Evolutionary conservation across 2,888 invertebrate species (phyloP).

Genomic region (Amitus sp.): DNA sequence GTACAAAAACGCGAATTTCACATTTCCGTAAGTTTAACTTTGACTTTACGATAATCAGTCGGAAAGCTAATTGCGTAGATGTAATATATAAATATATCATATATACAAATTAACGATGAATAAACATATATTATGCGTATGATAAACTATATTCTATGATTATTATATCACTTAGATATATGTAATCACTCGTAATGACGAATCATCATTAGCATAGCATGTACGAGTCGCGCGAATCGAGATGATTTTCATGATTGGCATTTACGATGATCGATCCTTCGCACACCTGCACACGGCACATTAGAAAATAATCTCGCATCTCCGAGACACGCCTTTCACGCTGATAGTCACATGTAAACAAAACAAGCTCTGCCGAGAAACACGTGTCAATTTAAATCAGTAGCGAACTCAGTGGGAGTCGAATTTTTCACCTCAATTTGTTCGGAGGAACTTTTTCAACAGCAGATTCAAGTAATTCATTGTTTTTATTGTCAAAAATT

Average conservation of each 20-base stretch:
- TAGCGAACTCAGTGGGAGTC: not conserved
- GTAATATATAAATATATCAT: constrained; percentile 52
- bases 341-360: constrained; percentile 10
- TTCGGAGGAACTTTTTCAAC: constrained; percentile 5
- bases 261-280: constrained; percentile 22
- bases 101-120: constrained; percentile 50
- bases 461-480: not conserved
- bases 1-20: not conserved
- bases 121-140: constrained; percentile 44
- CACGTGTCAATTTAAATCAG: not conserved
- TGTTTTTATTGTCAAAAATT: not conserved
- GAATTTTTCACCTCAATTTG: not conserved
- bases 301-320: constrained; percentile 39
- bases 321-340: constrained; percentile 20
- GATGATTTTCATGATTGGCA: constrained; percentile 36
- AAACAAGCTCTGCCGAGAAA: constrained; percentile 1
- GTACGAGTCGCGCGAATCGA: constrained; percentile 28
- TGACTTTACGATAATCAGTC: constrained; percentile 61
- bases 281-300: constrained; percentile 25
- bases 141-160: constrained; percentile 40
- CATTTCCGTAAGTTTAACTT: constrained; percentile 19
- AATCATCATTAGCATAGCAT: constrained; percentile 32
- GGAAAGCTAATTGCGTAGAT: constrained; percentile 60
- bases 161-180: constrained; percentile 38
- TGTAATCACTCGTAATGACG: constrained; percentile 39